Percentiles rank a stretch among this genome's conserved stretches.
phyloP scores from a whole-genome alignment of 2,113 vertebrate species.

The Pseudolaguvia tuberculata region DNA sequence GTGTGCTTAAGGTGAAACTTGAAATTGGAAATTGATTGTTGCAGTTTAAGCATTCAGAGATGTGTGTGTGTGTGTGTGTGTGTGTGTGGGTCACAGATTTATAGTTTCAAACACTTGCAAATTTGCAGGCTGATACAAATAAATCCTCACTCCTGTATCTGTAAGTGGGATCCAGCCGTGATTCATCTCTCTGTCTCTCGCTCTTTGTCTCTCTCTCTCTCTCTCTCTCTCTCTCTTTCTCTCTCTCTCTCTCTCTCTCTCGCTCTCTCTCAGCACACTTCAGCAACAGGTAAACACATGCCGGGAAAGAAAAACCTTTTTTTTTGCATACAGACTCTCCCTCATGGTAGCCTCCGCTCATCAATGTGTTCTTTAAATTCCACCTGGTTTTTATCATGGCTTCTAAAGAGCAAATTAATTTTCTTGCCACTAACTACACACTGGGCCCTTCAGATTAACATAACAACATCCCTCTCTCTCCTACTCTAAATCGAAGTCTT shows the following conservation, averaged over 20 bases:
- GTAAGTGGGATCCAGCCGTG: neutral
- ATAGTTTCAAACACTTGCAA: slow-evolving; percentile 25
- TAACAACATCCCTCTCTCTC: slow-evolving; percentile 63
- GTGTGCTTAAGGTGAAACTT: no score
- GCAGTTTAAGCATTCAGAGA: no score
- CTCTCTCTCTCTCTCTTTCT: neutral
- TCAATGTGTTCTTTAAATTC: slow-evolving; percentile 78
- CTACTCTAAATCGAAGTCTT: neutral
- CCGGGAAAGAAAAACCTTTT: slow-evolving; percentile 60
- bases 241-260: slow-evolving; percentile 1
- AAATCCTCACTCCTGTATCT: neutral
- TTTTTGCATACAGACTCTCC: slow-evolving; percentile 53
- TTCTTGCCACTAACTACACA: slow-evolving; percentile 74
- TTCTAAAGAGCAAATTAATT: slow-evolving; percentile 77
- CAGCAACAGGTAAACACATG: slow-evolving; percentile 67
- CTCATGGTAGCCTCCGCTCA: slow-evolving; percentile 44
- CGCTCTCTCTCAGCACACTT: slow-evolving; percentile 29
- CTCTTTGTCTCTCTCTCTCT: slow-evolving; percentile 1
- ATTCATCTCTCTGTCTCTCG: slow-evolving; percentile 2
- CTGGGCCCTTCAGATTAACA: slow-evolving; percentile 72
- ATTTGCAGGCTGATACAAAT: neutral
- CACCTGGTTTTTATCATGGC: slow-evolving; percentile 76
- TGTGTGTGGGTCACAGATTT: neutral
- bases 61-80: no score
- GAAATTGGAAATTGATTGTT: no score